Conservation (phyloP, 2,113 vertebrate species). For the Vombatus ursinus region DNA sequence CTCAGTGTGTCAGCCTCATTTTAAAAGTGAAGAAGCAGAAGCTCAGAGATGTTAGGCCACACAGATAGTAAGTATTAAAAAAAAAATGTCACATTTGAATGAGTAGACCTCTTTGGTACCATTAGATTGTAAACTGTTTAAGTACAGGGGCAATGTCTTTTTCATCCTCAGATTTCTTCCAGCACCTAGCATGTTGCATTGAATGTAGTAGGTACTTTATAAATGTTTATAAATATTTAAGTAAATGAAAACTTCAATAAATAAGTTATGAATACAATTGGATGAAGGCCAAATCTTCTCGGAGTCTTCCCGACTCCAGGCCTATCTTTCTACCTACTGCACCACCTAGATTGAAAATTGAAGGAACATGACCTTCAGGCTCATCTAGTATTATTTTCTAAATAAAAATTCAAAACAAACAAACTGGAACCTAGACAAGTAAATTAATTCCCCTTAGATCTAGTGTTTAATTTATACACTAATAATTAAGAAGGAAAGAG, state of each 20-base stretch:
- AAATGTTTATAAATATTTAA: neutral
- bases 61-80: neutral
- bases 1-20: neutral
- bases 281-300: neutral
- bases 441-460: neutral
- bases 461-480: neutral
- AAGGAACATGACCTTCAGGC: neutral
- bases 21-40: neutral
- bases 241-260: neutral
- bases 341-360: neutral
- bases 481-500: neutral
- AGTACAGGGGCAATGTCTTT: no score
- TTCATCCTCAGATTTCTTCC: neutral
- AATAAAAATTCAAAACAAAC: neutral
- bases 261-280: neutral
- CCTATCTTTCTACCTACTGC: neutral
- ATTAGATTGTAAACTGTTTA: neutral
- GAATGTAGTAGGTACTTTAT: neutral
- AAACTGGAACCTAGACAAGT: neutral
- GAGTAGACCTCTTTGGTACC: neutral
- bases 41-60: neutral
- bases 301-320: neutral
- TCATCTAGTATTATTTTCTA: neutral
- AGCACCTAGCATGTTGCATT: neutral
- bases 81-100: neutral